Base-by-base conservation (phyloP, 2,797 vertebrate species). In the Scolopax rusticola region DNA sequence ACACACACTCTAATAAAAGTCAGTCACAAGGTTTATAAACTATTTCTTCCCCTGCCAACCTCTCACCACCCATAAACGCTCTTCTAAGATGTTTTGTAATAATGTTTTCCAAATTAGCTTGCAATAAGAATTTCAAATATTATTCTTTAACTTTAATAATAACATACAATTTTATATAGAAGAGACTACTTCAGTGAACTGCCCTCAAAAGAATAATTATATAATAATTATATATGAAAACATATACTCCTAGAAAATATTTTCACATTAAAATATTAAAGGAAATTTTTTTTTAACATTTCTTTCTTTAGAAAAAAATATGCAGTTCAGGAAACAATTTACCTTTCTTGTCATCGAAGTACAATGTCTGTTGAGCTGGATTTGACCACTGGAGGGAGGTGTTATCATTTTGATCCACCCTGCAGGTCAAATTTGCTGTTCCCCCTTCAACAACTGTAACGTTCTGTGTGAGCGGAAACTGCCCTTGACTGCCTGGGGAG, bases 331-430 rank as follows among this genome's bases (percentile, higher is more conserved):
- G 65, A 97, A 97, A 91, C 2, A 61, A 90, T 94, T 99, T 97
- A 99, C 99, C 99, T 99, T 99, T 99, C 98, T 99, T 99, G 98
- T 99, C 99, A 79, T 99, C 99, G 15, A 99, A 99, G 98, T 99
- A 99, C 50, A 99, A 98, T 5, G 99, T 99, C 98, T 99, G 99
- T 98, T 99, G 99, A 99, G 99, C 99, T 92, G 99, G 99, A 98
- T 99, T 99, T 97, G 99, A 99, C 99, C 99, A 99, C 99, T 99
- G 99, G 99, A 99, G 99, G 99, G 99, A 99, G 98, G 99, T 99
- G 98, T 99, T 99, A 99, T 99, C 99, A 98, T 99, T 99, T 98
- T 99, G 99, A 98, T 99, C 99, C 98, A 99, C 99, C 82, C 99
- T 99, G 98, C 99, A 99, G 98, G 99, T 99, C 98, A 99, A 97